Base-by-base conservation (phyloP, 92 coral and sea anemone genomes). In the Umimayanthus chanpuru region DNA sequence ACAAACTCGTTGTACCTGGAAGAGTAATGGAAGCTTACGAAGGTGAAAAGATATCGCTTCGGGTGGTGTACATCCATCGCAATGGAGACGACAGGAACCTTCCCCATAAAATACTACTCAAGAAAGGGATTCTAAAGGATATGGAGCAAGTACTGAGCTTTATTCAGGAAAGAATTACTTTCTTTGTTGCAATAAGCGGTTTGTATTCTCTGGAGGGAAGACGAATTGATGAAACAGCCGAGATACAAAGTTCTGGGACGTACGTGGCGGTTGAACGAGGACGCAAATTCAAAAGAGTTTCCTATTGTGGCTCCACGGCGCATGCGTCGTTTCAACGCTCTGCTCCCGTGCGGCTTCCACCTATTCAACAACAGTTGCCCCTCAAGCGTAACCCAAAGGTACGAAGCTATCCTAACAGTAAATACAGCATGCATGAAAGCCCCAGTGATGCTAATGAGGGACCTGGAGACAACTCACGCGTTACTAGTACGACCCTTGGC, bases 221-320 rank as follows among this genome's bases (percentile, higher is more conserved):
- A 68, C 89, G 71, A 74, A 89, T 91, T 71, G 15, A 26, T 61
- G 75, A 73, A 11, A 73, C 92, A 79, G 41, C 71, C 14, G 85
- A 88, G 30, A 89, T 91, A 12, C 78, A 25, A 9, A 85, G 81
- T 65, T 80, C 86, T 36, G 94, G 94, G 6, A 71, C 81, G 38
- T 91, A 91, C 44, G 94, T 91, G 21, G 94, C 92, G 16, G 85
- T 89, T 28, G 91, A 91, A 78, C 53, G 92, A 44, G 94, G 94
- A 23, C 81, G 94, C 39, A 64, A 91, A 64, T 94, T 92, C 73
- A 94, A 92, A 68, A 81, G 85, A 53, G 89, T 88, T 26, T 88
- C 77, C 25, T 94, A 94, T 73, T 88, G 79, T 20, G 89, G 88
- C 15, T 56, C 77, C 26, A 5, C 74, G 15, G 28, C 9, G 4